Evolutionary conservation across 2,888 invertebrate species (phyloP).

Genomic region (Catocala fraxini): DNA sequence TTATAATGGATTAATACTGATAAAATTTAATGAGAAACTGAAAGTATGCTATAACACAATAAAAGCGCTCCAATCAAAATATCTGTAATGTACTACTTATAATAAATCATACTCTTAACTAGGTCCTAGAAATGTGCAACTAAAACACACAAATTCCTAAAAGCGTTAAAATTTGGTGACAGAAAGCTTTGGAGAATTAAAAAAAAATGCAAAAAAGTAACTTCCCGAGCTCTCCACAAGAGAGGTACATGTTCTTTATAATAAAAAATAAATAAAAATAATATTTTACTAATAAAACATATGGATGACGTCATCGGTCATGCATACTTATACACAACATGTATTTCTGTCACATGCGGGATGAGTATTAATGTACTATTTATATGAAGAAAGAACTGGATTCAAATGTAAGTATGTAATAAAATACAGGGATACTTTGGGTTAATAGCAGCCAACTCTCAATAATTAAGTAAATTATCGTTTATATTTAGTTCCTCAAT

Average conservation of each 20-base stretch:
- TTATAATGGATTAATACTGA: not conserved
- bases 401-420: slow-evolving; percentile 37
- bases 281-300: slow-evolving; percentile 55
- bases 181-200: slow-evolving; percentile 71
- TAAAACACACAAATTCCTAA: slow-evolving; percentile 58
- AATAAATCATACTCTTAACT: slow-evolving; percentile 22
- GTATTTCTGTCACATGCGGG: slow-evolving; percentile 82
- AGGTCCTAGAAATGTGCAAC: slow-evolving; percentile 60
- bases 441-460: slow-evolving; percentile 36
- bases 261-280: slow-evolving; percentile 62
- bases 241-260: slow-evolving; percentile 72
- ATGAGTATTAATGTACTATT: slow-evolving; percentile 45
- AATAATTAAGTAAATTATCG: slow-evolving; percentile 6
- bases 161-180: slow-evolving; percentile 75
- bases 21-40: slow-evolving; percentile 40
- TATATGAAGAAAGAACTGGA: slow-evolving; percentile 39
- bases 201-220: slow-evolving; percentile 63
- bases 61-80: slow-evolving; percentile 41
- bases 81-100: slow-evolving; percentile 37
- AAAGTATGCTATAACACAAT: slow-evolving; percentile 41
- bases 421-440: slow-evolving; percentile 42
- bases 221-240: slow-evolving; percentile 88
- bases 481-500: too few species aligned
- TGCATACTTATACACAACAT: slow-evolving; percentile 73
- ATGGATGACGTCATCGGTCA: slow-evolving; percentile 71